Percentiles rank a stretch among this genome's conserved stretches.
Evolutionary conservation across 1,140 invertebrate genomes (phyloP).

Genomic region (Brachionus manjavacas): DNA sequence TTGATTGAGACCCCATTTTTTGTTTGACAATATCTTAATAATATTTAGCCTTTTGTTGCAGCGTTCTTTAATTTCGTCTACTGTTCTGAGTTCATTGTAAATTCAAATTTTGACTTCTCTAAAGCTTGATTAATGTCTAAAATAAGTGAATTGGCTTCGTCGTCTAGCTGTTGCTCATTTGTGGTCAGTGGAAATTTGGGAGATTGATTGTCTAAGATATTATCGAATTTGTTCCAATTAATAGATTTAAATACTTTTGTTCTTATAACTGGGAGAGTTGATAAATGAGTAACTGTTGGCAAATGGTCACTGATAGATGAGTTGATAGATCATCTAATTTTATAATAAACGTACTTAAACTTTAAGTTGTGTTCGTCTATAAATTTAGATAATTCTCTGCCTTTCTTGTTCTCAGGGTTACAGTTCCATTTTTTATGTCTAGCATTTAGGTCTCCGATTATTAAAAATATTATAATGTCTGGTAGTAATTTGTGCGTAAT

Average conservation of each 20-base stretch:
- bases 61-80: too few species aligned
- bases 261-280: not conserved
- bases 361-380: not conserved
- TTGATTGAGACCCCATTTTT: too few species aligned
- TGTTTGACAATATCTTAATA: too few species aligned
- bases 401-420: not conserved
- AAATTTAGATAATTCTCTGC: not conserved
- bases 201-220: not conserved
- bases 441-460: not conserved
- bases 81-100: not conserved
- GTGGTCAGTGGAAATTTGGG: not conserved
- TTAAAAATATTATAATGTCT: too few species aligned
- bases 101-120: not conserved
- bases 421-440: not conserved
- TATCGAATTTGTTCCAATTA: not conserved
- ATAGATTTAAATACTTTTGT: not conserved
- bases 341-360: too few species aligned
- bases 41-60: too few species aligned
- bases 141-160: not conserved
- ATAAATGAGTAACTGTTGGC: not conserved
- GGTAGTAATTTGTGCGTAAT: too few species aligned
- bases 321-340: too few species aligned
- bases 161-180: not conserved
- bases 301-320: not conserved
- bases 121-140: not conserved